Evolutionary conservation across 2,888 invertebrate genomes (phyloP).

Genomic region (Drosophila nr. fundita): DNA sequence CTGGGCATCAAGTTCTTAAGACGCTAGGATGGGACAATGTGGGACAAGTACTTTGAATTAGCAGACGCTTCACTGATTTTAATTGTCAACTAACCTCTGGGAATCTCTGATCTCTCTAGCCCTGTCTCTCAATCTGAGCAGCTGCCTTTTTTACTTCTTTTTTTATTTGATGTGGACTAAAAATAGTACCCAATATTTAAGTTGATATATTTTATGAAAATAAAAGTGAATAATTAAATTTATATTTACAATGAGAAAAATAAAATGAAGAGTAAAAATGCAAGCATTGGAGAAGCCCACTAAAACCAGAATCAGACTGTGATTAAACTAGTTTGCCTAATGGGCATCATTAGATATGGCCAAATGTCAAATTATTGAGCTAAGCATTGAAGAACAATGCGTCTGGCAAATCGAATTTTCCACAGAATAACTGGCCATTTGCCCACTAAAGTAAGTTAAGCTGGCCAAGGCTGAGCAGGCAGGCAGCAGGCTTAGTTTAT

Average conservation of each 20-base stretch:
- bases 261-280: background rate
- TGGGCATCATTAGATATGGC: conserved; percentile 50
- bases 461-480: conserved; percentile 37
- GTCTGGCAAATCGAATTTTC: conserved; percentile 51
- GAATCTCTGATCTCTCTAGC: conserved; percentile 1
- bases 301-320: background rate
- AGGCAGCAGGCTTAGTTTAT: conserved; percentile 44
- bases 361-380: conserved; percentile 70
- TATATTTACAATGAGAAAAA: background rate
- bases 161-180: background rate
- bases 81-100: conserved; percentile 42
- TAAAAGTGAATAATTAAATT: accelerated
- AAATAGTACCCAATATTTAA: background rate
- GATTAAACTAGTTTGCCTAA: conserved; percentile 44
- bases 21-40: conserved; percentile 51
- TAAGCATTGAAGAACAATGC: conserved; percentile 68
- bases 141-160: conserved; percentile 20
- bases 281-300: no score
- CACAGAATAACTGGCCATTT: conserved; percentile 66
- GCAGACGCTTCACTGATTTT: conserved; percentile 65
- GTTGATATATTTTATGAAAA: background rate
- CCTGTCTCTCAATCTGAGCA: conserved; percentile 7
- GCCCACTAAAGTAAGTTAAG: conserved; percentile 82
- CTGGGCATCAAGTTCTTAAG: conserved; percentile 66
- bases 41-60: conserved; percentile 54